Conservation (phyloP, 2,888 invertebrate species). For the Mythimna lalbum region DNA sequence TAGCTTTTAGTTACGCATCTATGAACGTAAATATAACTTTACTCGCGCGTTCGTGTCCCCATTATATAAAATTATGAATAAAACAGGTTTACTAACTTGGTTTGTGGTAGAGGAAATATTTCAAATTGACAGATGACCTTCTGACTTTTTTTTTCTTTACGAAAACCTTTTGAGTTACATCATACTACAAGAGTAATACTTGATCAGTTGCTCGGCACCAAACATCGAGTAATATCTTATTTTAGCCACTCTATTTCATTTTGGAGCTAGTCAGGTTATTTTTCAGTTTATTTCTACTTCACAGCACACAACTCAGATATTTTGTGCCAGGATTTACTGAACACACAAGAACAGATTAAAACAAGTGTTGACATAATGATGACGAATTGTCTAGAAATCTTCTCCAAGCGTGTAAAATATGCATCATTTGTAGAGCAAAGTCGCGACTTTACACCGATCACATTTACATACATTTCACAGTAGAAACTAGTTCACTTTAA, state of each 20-base stretch:
- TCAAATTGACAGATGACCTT: conserved; percentile 56
- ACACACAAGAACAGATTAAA: conserved; percentile 38
- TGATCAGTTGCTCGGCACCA: conserved; percentile 2
- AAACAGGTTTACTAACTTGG: conserved; percentile 48
- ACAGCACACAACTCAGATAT: conserved; percentile 17
- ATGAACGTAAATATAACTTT: conserved; percentile 26
- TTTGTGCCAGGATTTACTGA: conserved; percentile 34
- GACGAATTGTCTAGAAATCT: conserved; percentile 56
- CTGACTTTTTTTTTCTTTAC: conserved; percentile 36
- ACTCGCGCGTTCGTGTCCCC: conserved; percentile 22
- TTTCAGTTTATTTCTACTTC: conserved; percentile 27
- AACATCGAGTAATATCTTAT: conserved; percentile 24
- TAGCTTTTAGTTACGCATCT: conserved; percentile 52
- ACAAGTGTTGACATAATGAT: conserved; percentile 53
- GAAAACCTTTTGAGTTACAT: conserved; percentile 41
- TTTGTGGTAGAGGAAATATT: conserved; percentile 47
- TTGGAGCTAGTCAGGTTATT: not conserved
- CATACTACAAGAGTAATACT: conserved; percentile 43
- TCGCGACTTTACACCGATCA: conserved; percentile 26
- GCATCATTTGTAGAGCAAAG: conserved; percentile 48
- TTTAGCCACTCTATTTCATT: conserved; percentile 2
- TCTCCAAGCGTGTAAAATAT: conserved; percentile 51
- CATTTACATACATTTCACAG: conserved; percentile 55
- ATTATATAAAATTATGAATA: conserved; percentile 44
- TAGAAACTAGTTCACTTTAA: conserved; percentile 37